Conservation (phyloP, 2,888 invertebrate genomes). For the Dione vanillae region DNA sequence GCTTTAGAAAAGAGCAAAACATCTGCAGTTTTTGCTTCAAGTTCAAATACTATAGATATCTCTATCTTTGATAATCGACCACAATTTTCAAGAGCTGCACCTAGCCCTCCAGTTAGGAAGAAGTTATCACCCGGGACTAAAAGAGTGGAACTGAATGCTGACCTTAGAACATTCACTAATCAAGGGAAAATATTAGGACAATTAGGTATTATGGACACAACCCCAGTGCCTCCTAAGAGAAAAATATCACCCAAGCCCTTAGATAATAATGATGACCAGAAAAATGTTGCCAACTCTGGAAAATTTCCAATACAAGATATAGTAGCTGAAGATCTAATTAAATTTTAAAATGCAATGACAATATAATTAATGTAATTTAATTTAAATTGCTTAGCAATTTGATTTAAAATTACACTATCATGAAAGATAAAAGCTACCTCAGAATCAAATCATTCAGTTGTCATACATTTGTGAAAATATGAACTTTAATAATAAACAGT, state of each 20-base stretch:
- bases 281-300: constrained; percentile 50
- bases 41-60: constrained; percentile 59
- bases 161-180: constrained; percentile 60
- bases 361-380: neutral
- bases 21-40: constrained; percentile 63
- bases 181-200: constrained; percentile 64
- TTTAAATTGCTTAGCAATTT: neutral
- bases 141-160: constrained; percentile 56
- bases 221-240: constrained; percentile 72
- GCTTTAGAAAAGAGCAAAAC: constrained; percentile 76
- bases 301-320: constrained; percentile 50
- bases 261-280: constrained; percentile 47
- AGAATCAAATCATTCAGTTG: neutral
- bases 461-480: neutral
- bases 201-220: constrained; percentile 67
- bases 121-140: constrained; percentile 67
- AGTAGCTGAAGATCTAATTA: constrained; percentile 71
- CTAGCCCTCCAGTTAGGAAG: constrained; percentile 75
- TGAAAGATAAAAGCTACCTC: constrained; percentile 3
- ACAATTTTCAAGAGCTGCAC: constrained; percentile 71
- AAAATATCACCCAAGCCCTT: constrained; percentile 68
- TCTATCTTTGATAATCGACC: constrained; percentile 76
- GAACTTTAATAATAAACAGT: neutral
- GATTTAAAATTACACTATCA: neutral
- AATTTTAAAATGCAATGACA: neutral